A percentile compares a stretch with the other conserved stretches of the same genome.
Evolutionary conservation across 2,113 vertebrate genomes (phyloP).

Genomic region (Oryzias celebensis): DNA sequence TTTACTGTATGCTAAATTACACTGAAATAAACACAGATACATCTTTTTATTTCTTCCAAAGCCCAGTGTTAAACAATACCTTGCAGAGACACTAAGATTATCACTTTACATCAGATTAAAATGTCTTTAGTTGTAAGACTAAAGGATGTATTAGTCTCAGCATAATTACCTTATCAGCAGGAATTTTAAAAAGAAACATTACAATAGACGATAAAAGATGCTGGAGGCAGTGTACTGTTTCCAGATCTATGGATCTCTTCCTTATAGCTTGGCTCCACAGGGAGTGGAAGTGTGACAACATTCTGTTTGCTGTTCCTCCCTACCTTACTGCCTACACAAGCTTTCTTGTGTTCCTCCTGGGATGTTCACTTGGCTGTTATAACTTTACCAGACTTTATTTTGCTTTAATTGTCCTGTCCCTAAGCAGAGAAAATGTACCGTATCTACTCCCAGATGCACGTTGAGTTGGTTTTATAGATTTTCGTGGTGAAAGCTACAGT

Average conservation of each 20-base stretch:
- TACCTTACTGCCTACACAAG: slow-evolving; percentile 58
- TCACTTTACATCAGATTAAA: slow-evolving; percentile 19
- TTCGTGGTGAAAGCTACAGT: slow-evolving; percentile 28
- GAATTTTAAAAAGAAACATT: slow-evolving; percentile 46
- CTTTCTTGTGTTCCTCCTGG: slow-evolving; percentile 58
- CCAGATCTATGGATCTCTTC: slow-evolving; percentile 49
- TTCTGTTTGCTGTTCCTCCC: slow-evolving; percentile 65
- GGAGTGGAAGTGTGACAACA: slow-evolving; percentile 65
- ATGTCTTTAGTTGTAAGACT: slow-evolving; percentile 35
- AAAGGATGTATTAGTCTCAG: slow-evolving; percentile 36
- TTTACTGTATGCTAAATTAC: slow-evolving; percentile 37
- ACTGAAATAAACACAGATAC: slow-evolving; percentile 28
- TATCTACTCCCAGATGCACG: slow-evolving; percentile 49
- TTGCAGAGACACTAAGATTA: no score
- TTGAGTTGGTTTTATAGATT: slow-evolving; percentile 57
- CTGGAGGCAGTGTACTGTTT: slow-evolving; percentile 59
- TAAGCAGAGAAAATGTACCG: slow-evolving; percentile 43
- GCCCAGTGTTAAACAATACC: slow-evolving; percentile 11
- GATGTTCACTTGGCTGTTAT: slow-evolving; percentile 57
- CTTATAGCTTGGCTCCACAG: slow-evolving; percentile 55
- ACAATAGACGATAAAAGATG: slow-evolving; percentile 46
- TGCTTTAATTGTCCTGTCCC: slow-evolving; percentile 72
- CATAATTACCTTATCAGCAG: slow-evolving; percentile 69
- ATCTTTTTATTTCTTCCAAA: slow-evolving; percentile 17
- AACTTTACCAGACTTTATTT: slow-evolving; percentile 70